A percentile compares a stretch with the other conserved stretches of the same genome.
phyloP scores from a whole-genome alignment of 2,888 invertebrate genomes.

The Ctenicera cuprea region DNA sequence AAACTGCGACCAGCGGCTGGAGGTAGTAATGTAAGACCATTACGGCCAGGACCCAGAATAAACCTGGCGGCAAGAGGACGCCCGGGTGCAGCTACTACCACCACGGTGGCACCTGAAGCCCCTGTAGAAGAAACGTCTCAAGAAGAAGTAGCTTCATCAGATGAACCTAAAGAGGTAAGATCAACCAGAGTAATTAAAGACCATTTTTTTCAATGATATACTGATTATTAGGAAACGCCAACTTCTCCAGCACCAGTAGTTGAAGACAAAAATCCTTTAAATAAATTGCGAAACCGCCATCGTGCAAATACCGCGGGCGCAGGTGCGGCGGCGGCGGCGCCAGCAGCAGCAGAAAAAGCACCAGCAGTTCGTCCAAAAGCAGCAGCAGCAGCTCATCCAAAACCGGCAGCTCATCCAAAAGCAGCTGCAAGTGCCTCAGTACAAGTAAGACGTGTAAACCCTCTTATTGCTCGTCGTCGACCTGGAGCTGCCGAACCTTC shows the following conservation, averaged over 20 bases:
- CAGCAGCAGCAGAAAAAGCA: slow-evolving; percentile 73
- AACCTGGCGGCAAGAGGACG: slow-evolving; percentile 76
- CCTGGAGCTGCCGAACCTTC: slow-evolving; percentile 68
- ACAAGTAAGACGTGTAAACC: slow-evolving; percentile 76
- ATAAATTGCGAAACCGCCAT: slow-evolving; percentile 71
- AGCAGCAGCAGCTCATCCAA: slow-evolving; percentile 68
- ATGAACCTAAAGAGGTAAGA: slow-evolving; percentile 65
- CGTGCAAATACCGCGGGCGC: slow-evolving; percentile 73
- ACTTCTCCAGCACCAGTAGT: slow-evolving; percentile 64
- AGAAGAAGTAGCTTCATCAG: slow-evolving; percentile 72
- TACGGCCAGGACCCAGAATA: slow-evolving; percentile 81
- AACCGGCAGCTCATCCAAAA: slow-evolving; percentile 66
- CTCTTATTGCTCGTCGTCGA: slow-evolving; percentile 75
- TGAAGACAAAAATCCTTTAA: slow-evolving; percentile 68
- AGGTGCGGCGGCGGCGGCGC: slow-evolving; percentile 68
- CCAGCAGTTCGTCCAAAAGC: slow-evolving; percentile 68
- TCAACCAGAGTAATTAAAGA: neutral
- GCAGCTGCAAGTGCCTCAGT: slow-evolving; percentile 73
- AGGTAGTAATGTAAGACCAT: slow-evolving; percentile 73
- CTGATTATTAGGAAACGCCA: slow-evolving; percentile 58
- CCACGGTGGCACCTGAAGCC: slow-evolving; percentile 72
- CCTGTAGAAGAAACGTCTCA: slow-evolving; percentile 70
- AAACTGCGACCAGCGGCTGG: slow-evolving; percentile 68
- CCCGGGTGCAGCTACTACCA: slow-evolving; percentile 70
- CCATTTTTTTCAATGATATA: neutral